Conservation (phyloP, 2,113 vertebrate genomes). For the Saccopteryx bilineata region DNA sequence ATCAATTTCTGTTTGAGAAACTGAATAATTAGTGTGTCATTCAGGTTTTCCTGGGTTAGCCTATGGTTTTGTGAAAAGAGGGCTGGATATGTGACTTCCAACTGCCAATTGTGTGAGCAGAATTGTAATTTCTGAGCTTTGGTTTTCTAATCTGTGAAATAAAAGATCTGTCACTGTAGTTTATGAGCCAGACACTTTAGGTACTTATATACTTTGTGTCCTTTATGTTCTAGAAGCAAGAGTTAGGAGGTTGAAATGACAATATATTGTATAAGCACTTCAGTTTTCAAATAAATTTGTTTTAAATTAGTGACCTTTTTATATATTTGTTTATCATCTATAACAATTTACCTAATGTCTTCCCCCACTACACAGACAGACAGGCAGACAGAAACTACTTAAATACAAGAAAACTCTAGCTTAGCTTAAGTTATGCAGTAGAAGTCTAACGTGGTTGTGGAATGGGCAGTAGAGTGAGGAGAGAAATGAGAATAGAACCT, state of each 20-base stretch:
- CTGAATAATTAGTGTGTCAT: neutral
- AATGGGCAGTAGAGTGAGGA: neutral
- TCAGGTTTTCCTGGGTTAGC: neutral
- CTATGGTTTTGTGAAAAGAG: neutral
- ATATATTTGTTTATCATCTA: neutral
- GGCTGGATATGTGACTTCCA: neutral
- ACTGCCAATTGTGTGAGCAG: neutral
- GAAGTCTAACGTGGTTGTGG: neutral
- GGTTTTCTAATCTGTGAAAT: neutral
- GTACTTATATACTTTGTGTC: neutral
- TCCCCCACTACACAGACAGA: neutral
- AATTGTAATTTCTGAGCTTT: neutral
- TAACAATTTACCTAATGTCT: neutral
- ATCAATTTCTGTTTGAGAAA: slow-evolving; percentile 1
- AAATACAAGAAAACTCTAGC: neutral
- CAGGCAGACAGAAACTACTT: neutral
- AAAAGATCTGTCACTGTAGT: neutral
- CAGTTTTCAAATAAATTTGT: neutral
- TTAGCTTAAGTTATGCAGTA: neutral
- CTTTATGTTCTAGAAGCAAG: neutral
- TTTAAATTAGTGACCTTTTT: slow-evolving; percentile 29
- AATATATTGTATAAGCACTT: slow-evolving; percentile 6
- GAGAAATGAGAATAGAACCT: neutral
- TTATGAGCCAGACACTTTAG: neutral
- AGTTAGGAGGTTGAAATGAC: neutral